phyloP scores from a whole-genome alignment of 2,797 vertebrate genomes.

The Peromyscus eremicus region DNA sequence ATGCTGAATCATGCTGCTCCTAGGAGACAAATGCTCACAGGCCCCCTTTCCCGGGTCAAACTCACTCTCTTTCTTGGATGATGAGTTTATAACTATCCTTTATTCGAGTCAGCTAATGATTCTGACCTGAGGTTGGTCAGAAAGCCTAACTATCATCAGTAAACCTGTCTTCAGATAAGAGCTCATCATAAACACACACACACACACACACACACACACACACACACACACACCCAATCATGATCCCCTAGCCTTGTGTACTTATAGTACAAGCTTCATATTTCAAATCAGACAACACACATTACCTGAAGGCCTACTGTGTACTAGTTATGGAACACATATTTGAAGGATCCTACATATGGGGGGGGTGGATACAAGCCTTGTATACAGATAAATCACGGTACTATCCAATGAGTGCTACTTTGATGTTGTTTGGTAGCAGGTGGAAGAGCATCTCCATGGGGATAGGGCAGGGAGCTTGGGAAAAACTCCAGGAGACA shows the following conservation, averaged over 20 bases:
- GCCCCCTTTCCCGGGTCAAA: conserved; percentile 52
- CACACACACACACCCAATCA: not conserved
- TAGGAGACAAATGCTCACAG: conserved; percentile 23
- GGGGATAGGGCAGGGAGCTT: not conserved
- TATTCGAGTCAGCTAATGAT: conserved; percentile 21
- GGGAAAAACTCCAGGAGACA: conserved; percentile 23
- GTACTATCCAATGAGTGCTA: conserved; percentile 8
- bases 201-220: not conserved
- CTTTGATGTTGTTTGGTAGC: conserved; percentile 36
- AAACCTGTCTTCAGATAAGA: conserved; percentile 44
- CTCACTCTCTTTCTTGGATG: conserved; percentile 28
- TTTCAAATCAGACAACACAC: conserved; percentile 36
- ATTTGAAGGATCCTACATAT: not conserved
- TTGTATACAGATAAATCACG: conserved; percentile 43
- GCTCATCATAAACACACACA: conserved; percentile 31
- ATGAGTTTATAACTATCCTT: conserved; percentile 37
- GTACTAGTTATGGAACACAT: not conserved
- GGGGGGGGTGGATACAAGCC: not conserved
- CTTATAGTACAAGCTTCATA: conserved; percentile 27
- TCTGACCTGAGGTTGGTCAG: conserved; percentile 20
- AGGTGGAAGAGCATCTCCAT: not conserved
- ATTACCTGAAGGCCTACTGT: conserved; percentile 1
- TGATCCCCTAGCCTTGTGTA: not conserved
- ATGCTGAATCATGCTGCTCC: conserved; percentile 80
- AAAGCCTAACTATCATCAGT: conserved; percentile 11